Percentiles rank a stretch among this genome's conserved stretches.
Evolutionary conservation across 1,140 invertebrate species (phyloP).

Genomic region (Pygmarrhopalites habei): DNA sequence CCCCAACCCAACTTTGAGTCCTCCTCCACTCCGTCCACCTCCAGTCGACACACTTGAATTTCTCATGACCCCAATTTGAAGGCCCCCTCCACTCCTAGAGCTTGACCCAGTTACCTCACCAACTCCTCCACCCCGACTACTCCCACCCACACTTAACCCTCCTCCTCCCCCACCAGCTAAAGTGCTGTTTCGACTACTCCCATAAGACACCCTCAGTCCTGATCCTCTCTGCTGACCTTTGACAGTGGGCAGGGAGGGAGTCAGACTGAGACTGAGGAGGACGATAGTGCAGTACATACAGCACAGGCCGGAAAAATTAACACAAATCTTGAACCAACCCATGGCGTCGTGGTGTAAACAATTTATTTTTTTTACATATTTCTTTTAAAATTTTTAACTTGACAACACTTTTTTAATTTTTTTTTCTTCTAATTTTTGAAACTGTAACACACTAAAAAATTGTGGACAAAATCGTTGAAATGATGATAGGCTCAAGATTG

Average conservation of each 20-base stretch:
- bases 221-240: slow-evolving; percentile 3
- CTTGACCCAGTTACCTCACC: too few relatives aligned
- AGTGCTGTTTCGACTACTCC: not conserved
- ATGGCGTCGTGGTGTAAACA: not conserved
- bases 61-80: not conserved
- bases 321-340: not conserved
- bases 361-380: not conserved
- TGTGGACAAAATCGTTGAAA: too few relatives aligned
- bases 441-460: too few relatives aligned
- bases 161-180: not conserved
- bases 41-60: not conserved
- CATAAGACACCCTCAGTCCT: not conserved
- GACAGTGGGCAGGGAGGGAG: not conserved
- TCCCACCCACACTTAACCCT: too few relatives aligned
- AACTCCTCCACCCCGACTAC: too few relatives aligned
- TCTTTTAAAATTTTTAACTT: not conserved
- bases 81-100: not conserved
- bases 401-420: not conserved
- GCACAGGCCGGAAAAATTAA: not conserved
- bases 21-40: not conserved
- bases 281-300: not conserved
- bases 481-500: too few relatives aligned
- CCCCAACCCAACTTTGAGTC: not conserved
- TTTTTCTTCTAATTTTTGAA: not conserved
- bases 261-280: not conserved